A percentile compares a stretch with the other conserved stretches of the same genome.
Evolutionary conservation across 2,888 invertebrate genomes (phyloP).

Genomic region (Drosophila neoperkinsi): DNA sequence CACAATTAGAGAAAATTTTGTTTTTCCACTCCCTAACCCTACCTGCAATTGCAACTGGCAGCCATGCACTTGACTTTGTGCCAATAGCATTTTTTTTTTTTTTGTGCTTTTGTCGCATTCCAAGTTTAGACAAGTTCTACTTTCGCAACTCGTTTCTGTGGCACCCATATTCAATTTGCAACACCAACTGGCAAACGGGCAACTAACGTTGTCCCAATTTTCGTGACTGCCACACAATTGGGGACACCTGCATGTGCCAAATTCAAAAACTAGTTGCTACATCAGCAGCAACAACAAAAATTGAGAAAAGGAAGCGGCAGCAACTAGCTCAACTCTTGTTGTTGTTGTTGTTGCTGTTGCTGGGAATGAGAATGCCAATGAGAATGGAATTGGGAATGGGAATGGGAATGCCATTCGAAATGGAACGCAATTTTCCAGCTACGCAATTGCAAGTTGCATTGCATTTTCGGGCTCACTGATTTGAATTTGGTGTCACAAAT

Average conservation of each 20-base stretch:
- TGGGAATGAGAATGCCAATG: slow-evolving; percentile 11
- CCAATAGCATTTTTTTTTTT: slow-evolving; percentile 27
- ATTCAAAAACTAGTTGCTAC: slow-evolving; percentile 73
- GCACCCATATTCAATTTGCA: slow-evolving; percentile 70
- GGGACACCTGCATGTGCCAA: slow-evolving; percentile 81
- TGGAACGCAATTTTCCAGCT: slow-evolving; percentile 57
- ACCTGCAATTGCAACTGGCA: slow-evolving; percentile 3
- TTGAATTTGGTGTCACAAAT: slow-evolving; percentile 13
- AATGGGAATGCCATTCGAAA: slow-evolving; percentile 36
- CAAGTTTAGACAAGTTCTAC: slow-evolving; percentile 74
- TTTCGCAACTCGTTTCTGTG: slow-evolving; percentile 72
- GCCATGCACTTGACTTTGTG: slow-evolving; percentile 39
- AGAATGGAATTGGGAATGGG: background rate
- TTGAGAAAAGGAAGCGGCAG: slow-evolving; percentile 33
- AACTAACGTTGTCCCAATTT: slow-evolving; percentile 77
- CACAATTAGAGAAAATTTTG: slow-evolving; percentile 13
- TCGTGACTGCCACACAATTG: slow-evolving; percentile 66
- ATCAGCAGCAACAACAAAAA: slow-evolving; percentile 14
- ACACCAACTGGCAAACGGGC: slow-evolving; percentile 26
- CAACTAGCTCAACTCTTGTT: slow-evolving; percentile 13
- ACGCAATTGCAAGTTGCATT: slow-evolving; percentile 52
- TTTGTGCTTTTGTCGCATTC: slow-evolving; percentile 47
- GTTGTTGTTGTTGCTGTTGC: background rate
- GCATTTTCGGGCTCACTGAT: slow-evolving; percentile 6
- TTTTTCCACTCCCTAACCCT: slow-evolving; percentile 5